These are phyloP conservation scores for Zygogramma bicolorata DNA, from an alignment of 2,888 invertebrate species.

Conservation along the genomic window DNA sequence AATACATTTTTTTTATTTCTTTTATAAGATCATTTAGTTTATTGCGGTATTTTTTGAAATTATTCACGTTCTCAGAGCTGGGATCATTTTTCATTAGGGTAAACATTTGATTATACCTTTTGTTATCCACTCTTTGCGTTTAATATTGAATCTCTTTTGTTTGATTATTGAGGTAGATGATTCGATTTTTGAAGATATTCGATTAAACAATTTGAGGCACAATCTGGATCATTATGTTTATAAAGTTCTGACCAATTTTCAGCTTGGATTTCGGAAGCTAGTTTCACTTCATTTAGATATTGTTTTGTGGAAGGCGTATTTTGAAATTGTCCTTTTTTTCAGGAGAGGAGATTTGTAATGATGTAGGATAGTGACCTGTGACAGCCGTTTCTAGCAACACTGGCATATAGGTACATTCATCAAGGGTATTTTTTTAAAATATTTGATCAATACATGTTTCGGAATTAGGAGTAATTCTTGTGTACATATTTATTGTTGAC, in stretches of 20 bases:
- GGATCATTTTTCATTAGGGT: not conserved
- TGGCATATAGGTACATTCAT: not conserved
- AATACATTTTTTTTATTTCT: too few species aligned
- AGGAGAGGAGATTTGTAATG: not conserved
- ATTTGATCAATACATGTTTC: not conserved
- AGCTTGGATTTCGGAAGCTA: not conserved
- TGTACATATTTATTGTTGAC: not conserved
- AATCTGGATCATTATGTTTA: not conserved
- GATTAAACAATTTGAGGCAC: not conserved
- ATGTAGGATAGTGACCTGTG: not conserved
- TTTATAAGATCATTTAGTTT: too few species aligned
- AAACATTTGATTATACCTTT: not conserved
- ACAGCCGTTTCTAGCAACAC: not conserved
- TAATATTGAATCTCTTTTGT: not conserved
- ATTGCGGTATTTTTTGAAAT: too few species aligned
- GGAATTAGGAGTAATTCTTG: not conserved
- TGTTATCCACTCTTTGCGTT: not conserved
- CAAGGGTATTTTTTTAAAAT: not conserved
- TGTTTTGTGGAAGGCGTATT: not conserved
- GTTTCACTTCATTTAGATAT: not conserved
- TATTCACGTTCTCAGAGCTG: too few species aligned
- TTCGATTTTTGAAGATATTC: not conserved
- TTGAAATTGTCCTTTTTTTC: slow-evolving; percentile 3
- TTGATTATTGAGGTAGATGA: not conserved
- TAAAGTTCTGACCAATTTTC: not conserved